phyloP scores from a whole-genome alignment of 2,888 invertebrate species.

The Sturmia bella region DNA sequence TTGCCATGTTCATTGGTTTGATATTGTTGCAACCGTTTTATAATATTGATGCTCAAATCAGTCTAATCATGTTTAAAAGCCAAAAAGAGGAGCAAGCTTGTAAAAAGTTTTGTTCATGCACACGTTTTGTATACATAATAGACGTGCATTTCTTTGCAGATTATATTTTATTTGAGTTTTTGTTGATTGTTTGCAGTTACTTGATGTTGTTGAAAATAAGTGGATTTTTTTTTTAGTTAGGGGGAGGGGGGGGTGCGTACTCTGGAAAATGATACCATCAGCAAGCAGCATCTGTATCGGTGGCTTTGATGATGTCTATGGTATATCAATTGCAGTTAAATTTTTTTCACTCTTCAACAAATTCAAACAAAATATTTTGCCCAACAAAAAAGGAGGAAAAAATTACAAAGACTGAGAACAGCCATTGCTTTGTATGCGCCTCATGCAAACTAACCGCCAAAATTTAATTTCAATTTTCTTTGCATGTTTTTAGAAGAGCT shows the following conservation, averaged over 20 bases:
- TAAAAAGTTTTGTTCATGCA: constrained; percentile 41
- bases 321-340: constrained; percentile 74
- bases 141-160: constrained; percentile 32
- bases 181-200: constrained; percentile 56
- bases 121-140: constrained; percentile 29
- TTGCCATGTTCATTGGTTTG: constrained; percentile 58
- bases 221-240: constrained; percentile 70
- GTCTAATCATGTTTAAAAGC: constrained; percentile 66
- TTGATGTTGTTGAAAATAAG: constrained; percentile 74
- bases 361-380: constrained; percentile 22
- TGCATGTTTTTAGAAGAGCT: constrained; percentile 12
- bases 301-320: constrained; percentile 40
- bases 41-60: constrained; percentile 61
- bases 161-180: constrained; percentile 18
- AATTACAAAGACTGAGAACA: constrained; percentile 6
- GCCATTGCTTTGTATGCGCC: constrained; percentile 55
- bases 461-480: constrained; percentile 65
- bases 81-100: constrained; percentile 18
- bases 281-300: constrained; percentile 50
- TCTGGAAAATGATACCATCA: constrained; percentile 70
- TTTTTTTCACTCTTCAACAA: constrained; percentile 44
- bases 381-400: background rate
- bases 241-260: no score
- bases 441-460: constrained; percentile 61
- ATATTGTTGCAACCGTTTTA: constrained; percentile 54